Evolutionary conservation across 1,140 invertebrate genomes (phyloP).

Genomic region (Megalopta genalis): DNA sequence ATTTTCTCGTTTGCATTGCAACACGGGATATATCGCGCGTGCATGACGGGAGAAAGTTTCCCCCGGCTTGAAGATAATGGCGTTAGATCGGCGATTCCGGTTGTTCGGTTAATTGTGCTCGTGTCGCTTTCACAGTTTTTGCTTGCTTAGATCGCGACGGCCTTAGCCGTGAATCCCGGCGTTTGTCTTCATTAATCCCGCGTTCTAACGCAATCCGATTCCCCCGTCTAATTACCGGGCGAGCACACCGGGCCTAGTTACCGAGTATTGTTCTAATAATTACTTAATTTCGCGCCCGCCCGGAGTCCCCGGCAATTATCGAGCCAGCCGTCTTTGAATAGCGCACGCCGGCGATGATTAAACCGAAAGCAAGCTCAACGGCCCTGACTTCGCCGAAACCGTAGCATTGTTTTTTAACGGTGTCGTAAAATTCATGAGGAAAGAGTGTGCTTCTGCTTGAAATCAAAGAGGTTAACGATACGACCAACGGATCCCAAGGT

Average conservation of each 20-base stretch:
- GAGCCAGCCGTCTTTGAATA: not conserved
- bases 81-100: slow-evolving; percentile 29
- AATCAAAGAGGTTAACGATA: no score
- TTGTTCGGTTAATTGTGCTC: slow-evolving; percentile 21
- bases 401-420: no score
- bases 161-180: no score
- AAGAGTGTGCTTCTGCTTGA: no score
- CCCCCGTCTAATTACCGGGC: not conserved
- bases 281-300: not conserved
- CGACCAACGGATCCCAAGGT: no score
- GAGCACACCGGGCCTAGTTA: not conserved
- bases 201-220: not conserved
- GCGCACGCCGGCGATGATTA: no score
- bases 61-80: slow-evolving; percentile 8
- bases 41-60: slow-evolving; percentile 15
- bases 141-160: not conserved
- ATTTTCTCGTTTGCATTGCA: slow-evolving; percentile 19
- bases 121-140: slow-evolving; percentile 19
- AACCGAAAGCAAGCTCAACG: no score
- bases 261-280: not conserved
- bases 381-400: no score
- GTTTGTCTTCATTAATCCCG: not conserved
- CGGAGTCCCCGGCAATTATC: not conserved
- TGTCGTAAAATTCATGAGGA: no score
- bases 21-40: not conserved